Base-by-base conservation (phyloP, 2,888 invertebrate species). In the Pocota personata region DNA sequence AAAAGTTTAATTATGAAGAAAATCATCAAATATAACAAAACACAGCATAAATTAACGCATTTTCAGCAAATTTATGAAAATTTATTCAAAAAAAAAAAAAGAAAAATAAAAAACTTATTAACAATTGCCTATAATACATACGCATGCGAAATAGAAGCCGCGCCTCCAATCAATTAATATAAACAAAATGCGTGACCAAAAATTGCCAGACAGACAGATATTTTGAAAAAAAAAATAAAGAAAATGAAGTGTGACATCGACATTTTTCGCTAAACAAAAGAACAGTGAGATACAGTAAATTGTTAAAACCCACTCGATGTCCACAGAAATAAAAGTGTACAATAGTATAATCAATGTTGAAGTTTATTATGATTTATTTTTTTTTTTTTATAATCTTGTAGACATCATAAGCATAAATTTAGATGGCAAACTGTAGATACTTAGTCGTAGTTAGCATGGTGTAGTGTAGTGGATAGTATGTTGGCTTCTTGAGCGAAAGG, bases 141-240 rank as follows among this genome's bases (percentile, higher is more conserved):
- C 72, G 50, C 75, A 64, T 57, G 43, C 40, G 19, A 57, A 58
- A 46, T 57, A 32, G 24, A 37, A 66, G 57, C 66, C 75, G 66
- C 66, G 66, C 52, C 62, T 62, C 27, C 43, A 30, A 58, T 30
- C 57, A 24, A 5, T 12, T 66, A 10, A 14, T 14, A 16, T 14
- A 43, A 55, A 40, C n/a, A 27, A 62, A 62, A 62, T 30, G 55
- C 55, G 55, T 55, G 55, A 55, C 55, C 14, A 50, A 72, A 62
- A 24, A 57, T 19, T 27, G 32, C 27, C n/a, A 46, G n/a, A 62
- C n/a, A 35, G 1, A 21, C 37, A n/a, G 50, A 24, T 19, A 10
- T 48, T 14, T 14, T 32, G 21, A 1, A 48, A 6, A 48, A 48
- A 48, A 50, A 50, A 52, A 52, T 5, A n/a, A 66, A 19, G 32